phyloP scores from a whole-genome alignment of 2,113 vertebrate genomes.

The Alethe diademata region DNA sequence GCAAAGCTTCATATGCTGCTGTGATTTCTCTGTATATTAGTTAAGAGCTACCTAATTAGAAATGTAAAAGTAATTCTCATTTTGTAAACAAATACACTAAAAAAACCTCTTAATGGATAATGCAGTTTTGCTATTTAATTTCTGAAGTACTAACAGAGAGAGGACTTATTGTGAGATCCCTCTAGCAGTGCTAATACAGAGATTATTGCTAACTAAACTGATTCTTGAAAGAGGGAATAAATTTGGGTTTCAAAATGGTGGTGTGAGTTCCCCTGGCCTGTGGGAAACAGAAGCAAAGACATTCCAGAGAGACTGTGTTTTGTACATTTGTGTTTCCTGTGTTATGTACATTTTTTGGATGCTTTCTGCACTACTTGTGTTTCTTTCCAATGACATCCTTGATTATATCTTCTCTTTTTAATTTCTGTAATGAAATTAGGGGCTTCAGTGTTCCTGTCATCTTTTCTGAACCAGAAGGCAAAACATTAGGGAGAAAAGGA shows the following conservation, averaged over 20 bases:
- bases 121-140: neutral
- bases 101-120: neutral
- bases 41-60: constrained; percentile 42
- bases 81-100: constrained; percentile 21
- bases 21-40: neutral
- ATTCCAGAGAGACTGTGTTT: neutral
- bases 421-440: neutral
- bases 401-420: neutral
- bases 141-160: neutral
- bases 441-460: neutral
- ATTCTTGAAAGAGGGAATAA: neutral
- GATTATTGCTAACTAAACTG: neutral
- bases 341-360: neutral
- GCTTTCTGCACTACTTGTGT: neutral
- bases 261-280: neutral
- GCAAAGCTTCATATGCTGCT: neutral
- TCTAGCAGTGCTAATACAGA: neutral
- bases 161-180: neutral
- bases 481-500: neutral
- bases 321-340: neutral
- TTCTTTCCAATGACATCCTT: neutral
- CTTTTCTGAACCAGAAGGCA: neutral
- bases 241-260: neutral
- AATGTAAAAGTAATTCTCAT: constrained; percentile 15
- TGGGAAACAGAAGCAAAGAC: neutral